Percentiles rank a stretch among this genome's conserved stretches.
Evolutionary conservation across 2,113 vertebrate species (phyloP).

Genomic region (Pluvialis apricaria): DNA sequence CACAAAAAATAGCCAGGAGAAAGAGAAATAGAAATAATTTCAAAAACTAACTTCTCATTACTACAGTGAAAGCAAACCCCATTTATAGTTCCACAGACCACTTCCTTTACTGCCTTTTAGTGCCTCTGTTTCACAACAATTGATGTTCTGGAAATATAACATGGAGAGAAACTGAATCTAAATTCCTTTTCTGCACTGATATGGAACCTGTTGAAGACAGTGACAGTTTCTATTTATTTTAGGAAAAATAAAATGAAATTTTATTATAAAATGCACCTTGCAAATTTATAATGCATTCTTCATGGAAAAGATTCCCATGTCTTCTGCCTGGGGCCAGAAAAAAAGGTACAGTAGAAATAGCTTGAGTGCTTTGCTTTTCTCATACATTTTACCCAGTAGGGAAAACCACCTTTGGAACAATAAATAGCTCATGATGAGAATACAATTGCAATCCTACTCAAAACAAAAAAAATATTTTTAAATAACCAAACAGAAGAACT

Average conservation of each 20-base stretch:
- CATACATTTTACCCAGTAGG: background rate
- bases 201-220: background rate
- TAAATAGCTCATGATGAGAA: background rate
- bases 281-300: background rate
- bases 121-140: background rate
- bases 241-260: background rate
- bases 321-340: background rate
- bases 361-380: background rate
- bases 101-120: background rate
- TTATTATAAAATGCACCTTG: background rate
- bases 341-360: background rate
- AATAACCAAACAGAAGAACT: background rate
- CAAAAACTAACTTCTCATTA: background rate
- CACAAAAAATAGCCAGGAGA: background rate
- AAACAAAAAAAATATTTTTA: background rate
- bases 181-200: background rate
- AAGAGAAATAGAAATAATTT: background rate
- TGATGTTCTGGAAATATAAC: background rate
- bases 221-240: background rate
- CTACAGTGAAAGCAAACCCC: background rate
- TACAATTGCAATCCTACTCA: background rate
- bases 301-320: background rate
- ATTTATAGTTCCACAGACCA: background rate
- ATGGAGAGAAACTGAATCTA: background rate
- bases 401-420: background rate